Percentiles rank a stretch among this genome's conserved stretches.
Evolutionary conservation across 2,797 vertebrate genomes (phyloP).

Genomic region (Cuniculus paca): DNA sequence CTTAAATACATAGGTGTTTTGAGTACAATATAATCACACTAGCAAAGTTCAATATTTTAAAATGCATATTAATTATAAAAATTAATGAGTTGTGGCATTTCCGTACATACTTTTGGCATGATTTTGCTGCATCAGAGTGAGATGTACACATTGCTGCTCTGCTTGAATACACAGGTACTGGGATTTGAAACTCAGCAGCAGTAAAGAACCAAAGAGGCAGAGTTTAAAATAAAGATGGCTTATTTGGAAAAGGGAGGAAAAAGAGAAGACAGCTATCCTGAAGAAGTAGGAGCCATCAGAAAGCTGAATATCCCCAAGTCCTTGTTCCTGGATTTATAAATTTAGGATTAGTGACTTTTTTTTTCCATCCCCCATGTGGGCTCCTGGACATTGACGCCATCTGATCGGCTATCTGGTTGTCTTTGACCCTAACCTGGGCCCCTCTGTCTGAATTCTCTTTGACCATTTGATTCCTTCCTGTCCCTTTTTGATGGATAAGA

Average conservation of each 20-base stretch:
- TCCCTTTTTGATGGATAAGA: neutral
- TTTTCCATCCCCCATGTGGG: neutral
- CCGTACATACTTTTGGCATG: neutral
- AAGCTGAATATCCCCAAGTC: neutral
- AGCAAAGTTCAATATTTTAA: neutral
- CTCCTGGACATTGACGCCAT: neutral
- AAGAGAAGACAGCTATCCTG: neutral
- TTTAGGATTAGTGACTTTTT: neutral
- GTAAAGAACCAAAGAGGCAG: neutral
- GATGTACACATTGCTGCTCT: neutral
- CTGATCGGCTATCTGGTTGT: neutral
- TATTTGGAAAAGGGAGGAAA: neutral
- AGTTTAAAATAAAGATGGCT: neutral
- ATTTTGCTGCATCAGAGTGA: neutral
- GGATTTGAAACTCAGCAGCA: neutral
- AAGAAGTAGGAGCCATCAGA: neutral
- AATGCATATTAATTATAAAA: neutral
- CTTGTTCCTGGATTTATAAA: neutral
- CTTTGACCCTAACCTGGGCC: neutral
- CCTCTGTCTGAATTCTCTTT: neutral
- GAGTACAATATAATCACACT: neutral
- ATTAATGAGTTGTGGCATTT: neutral
- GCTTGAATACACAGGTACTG: neutral
- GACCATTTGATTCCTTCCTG: neutral
- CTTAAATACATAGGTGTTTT: conserved; percentile 50